Percentiles rank a stretch among this genome's conserved stretches.
Conservation (phyloP, 1,140 invertebrate genomes). For the Danaus melanippus region DNA sequence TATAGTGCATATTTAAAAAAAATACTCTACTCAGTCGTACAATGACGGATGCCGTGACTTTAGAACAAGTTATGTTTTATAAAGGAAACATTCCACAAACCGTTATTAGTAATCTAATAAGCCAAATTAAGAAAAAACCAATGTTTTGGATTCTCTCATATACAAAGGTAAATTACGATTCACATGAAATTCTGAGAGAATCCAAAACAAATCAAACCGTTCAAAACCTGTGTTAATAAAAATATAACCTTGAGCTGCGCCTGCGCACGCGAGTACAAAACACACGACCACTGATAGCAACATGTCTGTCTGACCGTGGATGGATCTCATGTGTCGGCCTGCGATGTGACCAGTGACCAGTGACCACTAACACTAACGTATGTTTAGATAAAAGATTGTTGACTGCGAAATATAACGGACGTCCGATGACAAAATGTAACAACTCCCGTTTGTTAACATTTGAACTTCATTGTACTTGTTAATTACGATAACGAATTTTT, state of each 20-base stretch:
- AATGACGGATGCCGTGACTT: not conserved
- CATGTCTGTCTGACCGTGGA: slow-evolving; percentile 16
- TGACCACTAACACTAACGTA: slow-evolving; percentile 23
- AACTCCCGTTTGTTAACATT: too few relatives aligned
- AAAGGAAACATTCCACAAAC: slow-evolving; percentile 23
- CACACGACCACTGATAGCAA: slow-evolving; percentile 26
- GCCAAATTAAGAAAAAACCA: slow-evolving; percentile 5
- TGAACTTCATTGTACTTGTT: too few relatives aligned
- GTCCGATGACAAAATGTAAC: slow-evolving; percentile 10
- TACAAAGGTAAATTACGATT: slow-evolving; percentile 1
- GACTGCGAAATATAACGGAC: slow-evolving; percentile 35
- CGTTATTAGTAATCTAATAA: slow-evolving; percentile 19
- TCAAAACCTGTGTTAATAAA: slow-evolving; percentile 21
- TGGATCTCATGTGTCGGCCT: too few relatives aligned
- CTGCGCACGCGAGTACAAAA: slow-evolving; percentile 25
- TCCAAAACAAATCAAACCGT: slow-evolving; percentile 10
- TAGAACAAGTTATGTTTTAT: too few relatives aligned
- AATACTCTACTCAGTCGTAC: too few relatives aligned
- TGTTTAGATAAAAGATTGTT: slow-evolving; percentile 47
- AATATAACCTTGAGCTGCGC: slow-evolving; percentile 32
- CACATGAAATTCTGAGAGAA: not conserved
- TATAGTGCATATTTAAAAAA: too few relatives aligned
- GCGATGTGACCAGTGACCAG: slow-evolving; percentile 1
- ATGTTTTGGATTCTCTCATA: slow-evolving; percentile 5
- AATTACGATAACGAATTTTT: too few relatives aligned